These are phyloP conservation scores for Saccostrea glomerata DNA, from an alignment of 1,140 invertebrate genomes.

Conservation along the genomic window DNA sequence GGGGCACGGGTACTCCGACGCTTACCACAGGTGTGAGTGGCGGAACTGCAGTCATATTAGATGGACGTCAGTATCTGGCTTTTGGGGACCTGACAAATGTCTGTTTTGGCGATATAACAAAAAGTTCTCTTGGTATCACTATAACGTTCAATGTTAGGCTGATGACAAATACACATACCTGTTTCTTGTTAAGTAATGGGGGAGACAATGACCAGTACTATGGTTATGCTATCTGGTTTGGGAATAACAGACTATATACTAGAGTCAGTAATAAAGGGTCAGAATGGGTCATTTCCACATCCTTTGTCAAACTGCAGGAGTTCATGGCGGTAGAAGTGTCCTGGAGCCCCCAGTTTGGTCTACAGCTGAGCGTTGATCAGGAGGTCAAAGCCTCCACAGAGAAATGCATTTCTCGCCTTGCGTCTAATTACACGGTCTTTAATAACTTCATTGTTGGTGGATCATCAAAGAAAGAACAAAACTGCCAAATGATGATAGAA, in stretches of 20 bases:
- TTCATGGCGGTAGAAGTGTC: conserved; percentile 61
- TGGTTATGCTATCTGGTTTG: conserved; percentile 66
- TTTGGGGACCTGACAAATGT: conserved; percentile 24
- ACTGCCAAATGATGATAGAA: conserved; percentile 48
- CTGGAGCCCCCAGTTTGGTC: conserved; percentile 61
- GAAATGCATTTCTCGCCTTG: conserved; percentile 21
- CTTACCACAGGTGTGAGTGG: conserved; percentile 59
- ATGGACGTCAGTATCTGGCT: conserved; percentile 63
- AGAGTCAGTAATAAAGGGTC: conserved; percentile 59
- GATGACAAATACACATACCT: conserved; percentile 47
- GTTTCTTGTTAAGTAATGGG: conserved; percentile 59
- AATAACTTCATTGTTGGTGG: conserved; percentile 46
- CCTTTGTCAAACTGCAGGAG: conserved; percentile 42
- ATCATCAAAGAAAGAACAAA: conserved; percentile 1
- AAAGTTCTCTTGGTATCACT: conserved; percentile 62
- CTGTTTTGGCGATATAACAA: conserved; percentile 62
- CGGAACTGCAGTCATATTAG: conserved; percentile 55
- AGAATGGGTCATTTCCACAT: conserved; percentile 64
- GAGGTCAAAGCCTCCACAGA: neutral
- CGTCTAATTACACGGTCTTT: neutral
- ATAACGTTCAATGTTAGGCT: conserved; percentile 61
- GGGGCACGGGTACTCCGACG: conserved; percentile 48
- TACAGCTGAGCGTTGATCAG: conserved; percentile 40
- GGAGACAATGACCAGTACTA: conserved; percentile 57
- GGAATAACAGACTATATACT: conserved; percentile 52